Percentiles rank a stretch among this genome's conserved stretches.
These are phyloP conservation scores for Notolepis coatsorum DNA, from an alignment of 2,797 vertebrate genomes.

Conservation along the genomic window DNA sequence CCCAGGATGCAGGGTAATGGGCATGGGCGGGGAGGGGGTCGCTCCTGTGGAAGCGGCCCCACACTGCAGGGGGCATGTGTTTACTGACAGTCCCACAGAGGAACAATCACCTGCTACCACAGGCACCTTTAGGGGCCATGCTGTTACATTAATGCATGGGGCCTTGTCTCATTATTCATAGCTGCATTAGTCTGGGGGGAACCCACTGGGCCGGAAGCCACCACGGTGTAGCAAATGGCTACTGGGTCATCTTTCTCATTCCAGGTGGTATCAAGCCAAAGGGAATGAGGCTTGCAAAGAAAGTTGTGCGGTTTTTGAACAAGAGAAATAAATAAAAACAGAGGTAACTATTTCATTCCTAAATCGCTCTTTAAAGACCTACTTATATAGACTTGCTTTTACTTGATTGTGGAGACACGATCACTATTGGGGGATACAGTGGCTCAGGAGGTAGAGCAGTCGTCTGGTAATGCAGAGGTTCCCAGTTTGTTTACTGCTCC, in stretches of 20 bases:
- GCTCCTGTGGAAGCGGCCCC: conserved; percentile 66
- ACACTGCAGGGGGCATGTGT: conserved; percentile 76
- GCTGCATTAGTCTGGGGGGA: conserved; percentile 70
- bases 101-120: conserved; percentile 80
- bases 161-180: conserved; percentile 81
- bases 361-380: too few species aligned
- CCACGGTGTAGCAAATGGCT: conserved; percentile 66
- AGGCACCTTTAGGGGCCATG: conserved; percentile 69
- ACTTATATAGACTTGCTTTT: too few species aligned
- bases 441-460: too few species aligned
- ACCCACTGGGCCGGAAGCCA: conserved; percentile 60
- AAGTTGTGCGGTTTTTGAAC: conserved; percentile 32
- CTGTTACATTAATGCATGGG: conserved; percentile 81
- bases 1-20: conserved; percentile 63
- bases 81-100: conserved; percentile 81
- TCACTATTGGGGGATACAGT: too few species aligned
- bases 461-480: too few species aligned
- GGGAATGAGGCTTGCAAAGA: conserved; percentile 59
- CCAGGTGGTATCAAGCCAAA: conserved; percentile 71
- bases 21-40: conserved; percentile 44
- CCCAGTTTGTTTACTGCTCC: too few species aligned
- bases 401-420: too few species aligned
- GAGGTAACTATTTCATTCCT: too few species aligned
- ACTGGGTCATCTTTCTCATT: conserved; percentile 73
- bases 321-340: too few species aligned